Base-by-base conservation (phyloP, 2,113 vertebrate species). In the Rutilus rutilus region DNA sequence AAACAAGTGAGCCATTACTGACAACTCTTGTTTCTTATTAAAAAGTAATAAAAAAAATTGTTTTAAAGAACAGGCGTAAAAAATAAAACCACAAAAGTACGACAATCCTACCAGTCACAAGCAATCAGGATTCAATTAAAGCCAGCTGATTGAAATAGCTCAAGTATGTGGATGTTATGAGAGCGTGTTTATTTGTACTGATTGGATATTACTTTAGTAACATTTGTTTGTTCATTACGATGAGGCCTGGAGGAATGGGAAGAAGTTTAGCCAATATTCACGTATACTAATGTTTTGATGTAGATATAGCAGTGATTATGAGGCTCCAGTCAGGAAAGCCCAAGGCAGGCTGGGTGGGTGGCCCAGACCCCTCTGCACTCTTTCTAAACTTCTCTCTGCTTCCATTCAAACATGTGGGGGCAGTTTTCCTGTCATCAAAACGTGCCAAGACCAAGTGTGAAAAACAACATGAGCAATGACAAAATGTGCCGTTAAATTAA, bases 271-370 rank as follows among this genome's bases (percentile, higher is more conserved):
- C 60, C 81, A 79, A 17, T 45, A 75, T 27, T 36, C 15, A 30
- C 9, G 23, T 79, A 27, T 79, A 27, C 10, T 7, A 33, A 52
- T 62, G 80, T 80, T 36, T 73, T 71, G 8, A n/a, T 69, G 36
- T 33, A 75, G 69, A 81, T 83, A 21, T 71, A 71, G 42, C 67
- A 47, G 74, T 82, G 85, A 88, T 81, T 83, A 54, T 71, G 60
- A 78, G 57, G 42, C 71, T 84, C 52, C 33, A 30, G 25, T 9
- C 42, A 54, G 65, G 84, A 80, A 76, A 85, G 33, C 85, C 85
- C 36, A 83, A 50, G 23, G 82, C 78, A 75, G 30, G n/a, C 86
- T 67, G 85, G 36, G 82, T 90, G 87, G 85, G 81, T 89, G 90
- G 88, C 82, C 78, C 0, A 9, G 9, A 67, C 27, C 62, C 65